Evolutionary conservation across 2,797 vertebrate species (phyloP), one percentile per base, ranked within the genome.

Genomic region (Telmatherina bonti): DNA sequence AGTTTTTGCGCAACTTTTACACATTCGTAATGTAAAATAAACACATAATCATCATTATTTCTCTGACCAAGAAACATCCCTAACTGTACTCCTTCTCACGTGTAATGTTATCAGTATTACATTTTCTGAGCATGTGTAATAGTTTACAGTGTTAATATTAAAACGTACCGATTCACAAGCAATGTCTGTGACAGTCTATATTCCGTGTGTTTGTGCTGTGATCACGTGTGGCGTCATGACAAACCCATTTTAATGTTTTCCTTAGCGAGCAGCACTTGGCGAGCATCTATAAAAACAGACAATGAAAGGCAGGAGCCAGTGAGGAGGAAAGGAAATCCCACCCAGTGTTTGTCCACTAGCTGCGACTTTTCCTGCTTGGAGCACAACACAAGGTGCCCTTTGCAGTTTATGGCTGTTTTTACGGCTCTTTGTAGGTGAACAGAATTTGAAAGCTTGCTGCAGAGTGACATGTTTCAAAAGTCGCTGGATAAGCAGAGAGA

Each of bases 271-370:
- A 30, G 64, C 62, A 70, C 79, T 83, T 22, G 74, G 79, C 85
- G 77, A 66, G 70, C 81, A 70, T 87, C 64, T 88, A 51, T 78
- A 85, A 45, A 53, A 82, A 83, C 7, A 80, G 80, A 90, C 88
- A 90, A 90, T 92, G 82, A 67, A 45, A 78, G 72, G 87, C 82
- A 86, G 90, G 82, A 87, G 88, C 82, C 81, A 62, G 81, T 82
- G 67, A 67, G 71, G 66, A 84, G 87, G 75, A 89, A 76, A 93
- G 94, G 93, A 93, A 93, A 85, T 89, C 88, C 92, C 92, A 88
- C 91, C 92, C 90, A 85, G 80, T 86, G 87, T 92, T 89, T 92
- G 91, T 93, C 88, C 83, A 86, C 74, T 76, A 47, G 72, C 69
- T 69, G 76, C 79, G 81, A 87, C 86, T 90, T 64, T 93, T 93